phyloP scores from a whole-genome alignment of 2,113 vertebrate genomes.

The Pachycephala philippinensis region DNA sequence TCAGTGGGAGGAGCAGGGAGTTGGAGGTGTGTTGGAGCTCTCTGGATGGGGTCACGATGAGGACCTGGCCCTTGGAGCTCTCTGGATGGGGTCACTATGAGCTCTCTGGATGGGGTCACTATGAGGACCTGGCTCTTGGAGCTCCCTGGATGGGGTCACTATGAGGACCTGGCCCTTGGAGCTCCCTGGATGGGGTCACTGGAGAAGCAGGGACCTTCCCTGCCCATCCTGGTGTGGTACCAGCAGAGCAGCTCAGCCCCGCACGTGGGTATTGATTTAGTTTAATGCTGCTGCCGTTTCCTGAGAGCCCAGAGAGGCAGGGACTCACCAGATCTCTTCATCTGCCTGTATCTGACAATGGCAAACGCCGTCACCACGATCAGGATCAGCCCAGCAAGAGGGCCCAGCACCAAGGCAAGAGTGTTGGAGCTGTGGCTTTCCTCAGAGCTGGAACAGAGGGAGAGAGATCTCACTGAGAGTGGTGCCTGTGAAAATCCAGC shows the following conservation, averaged over 20 bases:
- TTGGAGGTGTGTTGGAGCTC: too few species aligned
- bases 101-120: fast-evolving
- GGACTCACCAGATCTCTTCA: slow-evolving; percentile 71
- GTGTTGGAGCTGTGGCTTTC: background rate
- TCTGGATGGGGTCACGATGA: fast-evolving
- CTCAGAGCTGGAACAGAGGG: slow-evolving; percentile 30
- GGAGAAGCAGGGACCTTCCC: background rate
- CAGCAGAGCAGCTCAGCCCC: background rate
- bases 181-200: too few species aligned
- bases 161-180: too few species aligned
- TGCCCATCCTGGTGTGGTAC: fast-evolving
- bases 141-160: too few species aligned
- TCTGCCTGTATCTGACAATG: slow-evolving; percentile 45
- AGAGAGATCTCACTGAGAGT: background rate
- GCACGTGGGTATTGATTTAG: fast-evolving
- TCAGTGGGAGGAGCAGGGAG: background rate
- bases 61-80: too few species aligned
- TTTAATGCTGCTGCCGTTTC: fast-evolving
- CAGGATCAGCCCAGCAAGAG: slow-evolving; percentile 35
- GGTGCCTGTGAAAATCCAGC: fast-evolving
- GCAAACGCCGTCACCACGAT: background rate
- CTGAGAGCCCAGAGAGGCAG: background rate
- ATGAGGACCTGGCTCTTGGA: too few species aligned
- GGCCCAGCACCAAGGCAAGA: background rate
- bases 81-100: background rate